Evolutionary conservation across 1,140 invertebrate genomes (phyloP).

Genomic region (Alviniconcha marisindica): DNA sequence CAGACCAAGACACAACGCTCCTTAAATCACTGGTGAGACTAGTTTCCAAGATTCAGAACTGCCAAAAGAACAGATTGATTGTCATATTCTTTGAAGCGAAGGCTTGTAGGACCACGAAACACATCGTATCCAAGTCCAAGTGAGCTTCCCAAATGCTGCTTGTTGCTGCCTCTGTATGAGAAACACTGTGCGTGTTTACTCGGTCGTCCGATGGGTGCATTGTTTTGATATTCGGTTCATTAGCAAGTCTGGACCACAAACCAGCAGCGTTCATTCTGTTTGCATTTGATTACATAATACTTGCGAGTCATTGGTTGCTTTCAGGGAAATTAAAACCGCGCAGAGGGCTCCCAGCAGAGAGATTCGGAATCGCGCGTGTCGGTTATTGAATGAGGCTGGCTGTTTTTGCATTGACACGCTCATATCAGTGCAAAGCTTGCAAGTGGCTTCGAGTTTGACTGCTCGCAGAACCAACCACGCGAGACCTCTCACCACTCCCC

Average conservation of each 20-base stretch:
- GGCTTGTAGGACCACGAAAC: background rate
- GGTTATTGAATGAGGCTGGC: conserved; percentile 32
- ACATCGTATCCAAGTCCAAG: background rate
- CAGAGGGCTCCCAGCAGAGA: conserved; percentile 7
- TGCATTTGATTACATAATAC: conserved; percentile 33
- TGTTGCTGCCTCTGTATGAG: background rate
- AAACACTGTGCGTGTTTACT: too few relatives aligned
- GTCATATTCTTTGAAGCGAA: background rate
- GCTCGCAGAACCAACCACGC: conserved; percentile 41
- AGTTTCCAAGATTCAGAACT: background rate
- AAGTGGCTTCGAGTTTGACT: conserved; percentile 42
- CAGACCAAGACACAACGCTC: background rate
- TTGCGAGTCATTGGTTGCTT: conserved; percentile 40
- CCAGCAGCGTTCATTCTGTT: conserved; percentile 27
- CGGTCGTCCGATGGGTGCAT: conserved; percentile 10
- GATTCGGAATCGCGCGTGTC: conserved; percentile 12
- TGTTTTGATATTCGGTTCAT: conserved; percentile 35
- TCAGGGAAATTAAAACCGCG: conserved; percentile 37
- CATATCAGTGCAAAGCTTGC: conserved; percentile 36
- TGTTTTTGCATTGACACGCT: conserved; percentile 26
- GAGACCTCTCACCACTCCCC: conserved; percentile 39
- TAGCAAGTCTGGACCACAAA: conserved; percentile 34
- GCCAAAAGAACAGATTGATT: background rate
- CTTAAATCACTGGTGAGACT: background rate
- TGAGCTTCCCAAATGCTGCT: background rate